phyloP scores from a whole-genome alignment of 2,113 vertebrate species.

The Barbus barbus region DNA sequence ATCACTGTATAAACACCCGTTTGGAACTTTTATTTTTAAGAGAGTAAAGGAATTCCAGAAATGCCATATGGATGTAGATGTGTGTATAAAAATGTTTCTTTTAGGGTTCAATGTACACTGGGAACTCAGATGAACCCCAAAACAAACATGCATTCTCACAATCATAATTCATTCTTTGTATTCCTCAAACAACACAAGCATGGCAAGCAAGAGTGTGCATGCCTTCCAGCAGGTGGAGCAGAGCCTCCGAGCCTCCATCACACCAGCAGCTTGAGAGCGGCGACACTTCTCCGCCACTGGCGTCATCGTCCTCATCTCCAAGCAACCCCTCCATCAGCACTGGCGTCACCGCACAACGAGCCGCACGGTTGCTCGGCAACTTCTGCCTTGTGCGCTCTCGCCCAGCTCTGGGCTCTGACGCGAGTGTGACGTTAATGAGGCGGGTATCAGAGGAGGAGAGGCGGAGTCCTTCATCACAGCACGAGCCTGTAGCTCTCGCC shows the following conservation, averaged over 20 bases:
- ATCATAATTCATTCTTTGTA: neutral
- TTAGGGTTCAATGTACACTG: too few relatives aligned
- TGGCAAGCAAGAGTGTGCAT: neutral
- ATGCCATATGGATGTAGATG: too few relatives aligned
- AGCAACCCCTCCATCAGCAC: slow-evolving; percentile 84
- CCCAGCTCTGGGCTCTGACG: too few relatives aligned
- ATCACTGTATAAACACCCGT: too few relatives aligned
- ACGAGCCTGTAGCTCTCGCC: slow-evolving; percentile 48
- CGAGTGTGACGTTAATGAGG: slow-evolving; percentile 88
- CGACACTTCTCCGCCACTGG: slow-evolving; percentile 76
- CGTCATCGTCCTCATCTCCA: slow-evolving; percentile 84
- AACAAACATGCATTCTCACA: neutral
- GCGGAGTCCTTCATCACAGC: slow-evolving; percentile 64
- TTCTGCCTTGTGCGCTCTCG: too few relatives aligned
- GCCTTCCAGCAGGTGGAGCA: slow-evolving; percentile 50
- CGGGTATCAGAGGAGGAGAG: slow-evolving; percentile 69
- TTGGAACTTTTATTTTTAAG: too few relatives aligned
- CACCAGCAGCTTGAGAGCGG: too few relatives aligned
- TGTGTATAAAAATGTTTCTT: too few relatives aligned
- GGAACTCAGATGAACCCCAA: neutral
- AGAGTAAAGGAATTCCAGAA: too few relatives aligned
- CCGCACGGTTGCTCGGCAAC: slow-evolving; percentile 81
- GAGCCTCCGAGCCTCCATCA: too few relatives aligned
- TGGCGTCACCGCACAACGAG: slow-evolving; percentile 84
- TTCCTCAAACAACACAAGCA: neutral